These are phyloP conservation scores for Pogonocichla stellata DNA, from an alignment of 2,113 vertebrate genomes.

Conservation along the genomic window DNA sequence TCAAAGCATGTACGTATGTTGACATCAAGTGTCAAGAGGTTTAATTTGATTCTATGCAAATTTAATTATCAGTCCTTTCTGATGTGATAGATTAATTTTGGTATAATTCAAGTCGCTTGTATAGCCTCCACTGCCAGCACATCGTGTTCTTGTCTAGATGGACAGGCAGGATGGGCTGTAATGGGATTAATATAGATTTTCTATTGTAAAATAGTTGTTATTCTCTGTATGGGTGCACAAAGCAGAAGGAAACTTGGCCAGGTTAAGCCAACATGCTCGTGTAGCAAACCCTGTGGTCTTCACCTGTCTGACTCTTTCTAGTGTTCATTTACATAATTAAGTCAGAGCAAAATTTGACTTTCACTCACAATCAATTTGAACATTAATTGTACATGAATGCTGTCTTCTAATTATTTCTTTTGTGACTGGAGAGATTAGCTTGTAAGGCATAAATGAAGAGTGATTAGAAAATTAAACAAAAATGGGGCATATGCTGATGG, in stretches of 20 bases:
- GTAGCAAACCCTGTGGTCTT: not conserved
- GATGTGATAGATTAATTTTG: not conserved
- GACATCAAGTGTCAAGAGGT: not conserved
- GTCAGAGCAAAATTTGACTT: slow-evolving; percentile 13
- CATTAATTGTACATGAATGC: slow-evolving; percentile 1
- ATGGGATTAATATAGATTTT: not conserved
- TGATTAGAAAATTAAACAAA: not conserved
- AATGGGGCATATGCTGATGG: not conserved
- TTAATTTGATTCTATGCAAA: not conserved
- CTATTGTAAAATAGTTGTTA: not conserved
- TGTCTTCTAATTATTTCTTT: slow-evolving; percentile 1
- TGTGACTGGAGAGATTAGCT: not conserved
- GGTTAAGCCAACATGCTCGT: not conserved
- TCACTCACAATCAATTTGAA: not conserved
- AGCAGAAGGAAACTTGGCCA: not conserved
- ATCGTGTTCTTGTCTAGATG: not conserved
- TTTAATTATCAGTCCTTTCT: not conserved
- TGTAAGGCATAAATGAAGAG: not conserved
- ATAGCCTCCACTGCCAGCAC: not conserved
- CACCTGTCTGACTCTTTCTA: slow-evolving; percentile 11
- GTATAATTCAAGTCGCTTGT: not conserved
- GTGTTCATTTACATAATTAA: slow-evolving; percentile 24
- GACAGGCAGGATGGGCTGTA: not conserved
- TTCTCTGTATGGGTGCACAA: not conserved
- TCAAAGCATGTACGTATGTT: not conserved